phyloP scores from a whole-genome alignment of 2,113 vertebrate species.

The Psilopogon haemacephalus region DNA sequence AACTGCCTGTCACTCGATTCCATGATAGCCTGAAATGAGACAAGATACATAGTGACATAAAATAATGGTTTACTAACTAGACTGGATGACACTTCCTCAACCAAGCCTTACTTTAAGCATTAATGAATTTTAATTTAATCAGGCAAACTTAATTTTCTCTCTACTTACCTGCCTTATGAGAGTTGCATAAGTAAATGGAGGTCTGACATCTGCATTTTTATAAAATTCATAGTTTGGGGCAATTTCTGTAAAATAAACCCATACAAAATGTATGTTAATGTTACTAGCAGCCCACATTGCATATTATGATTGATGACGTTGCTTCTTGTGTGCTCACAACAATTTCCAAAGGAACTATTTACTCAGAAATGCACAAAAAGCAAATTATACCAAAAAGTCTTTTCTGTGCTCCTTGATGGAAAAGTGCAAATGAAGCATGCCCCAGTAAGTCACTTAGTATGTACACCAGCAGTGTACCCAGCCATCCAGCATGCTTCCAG shows the following conservation, averaged over 20 bases:
- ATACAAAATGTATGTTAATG: conserved; percentile 77
- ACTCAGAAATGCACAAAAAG: conserved; percentile 23
- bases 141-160: conserved; percentile 89
- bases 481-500: conserved; percentile 36
- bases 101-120: conserved; percentile 82
- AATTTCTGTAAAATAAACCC: conserved; percentile 91
- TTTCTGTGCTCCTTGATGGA: not conserved
- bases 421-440: conserved; percentile 41
- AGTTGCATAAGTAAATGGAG: conserved; percentile 99
- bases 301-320: conserved; percentile 43
- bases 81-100: conserved; percentile 76
- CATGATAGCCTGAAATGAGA: conserved; percentile 99
- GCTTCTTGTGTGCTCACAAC: conserved; percentile 18
- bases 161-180: conserved; percentile 99
- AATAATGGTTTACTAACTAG: conserved; percentile 89
- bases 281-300: conserved; percentile 73
- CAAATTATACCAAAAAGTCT: conserved; percentile 49
- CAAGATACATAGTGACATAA: conserved; percentile 86
- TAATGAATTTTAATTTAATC: conserved; percentile 95
- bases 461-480: not conserved
- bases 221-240: conserved; percentile 99
- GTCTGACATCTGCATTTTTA: conserved; percentile 99
- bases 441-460: not conserved
- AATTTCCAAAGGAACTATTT: conserved; percentile 49
- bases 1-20: conserved; percentile 99